Percentiles rank a stretch among this genome's conserved stretches.
phyloP scores from a whole-genome alignment of 2,797 vertebrate genomes.

The Tachyglossus aculeatus region DNA sequence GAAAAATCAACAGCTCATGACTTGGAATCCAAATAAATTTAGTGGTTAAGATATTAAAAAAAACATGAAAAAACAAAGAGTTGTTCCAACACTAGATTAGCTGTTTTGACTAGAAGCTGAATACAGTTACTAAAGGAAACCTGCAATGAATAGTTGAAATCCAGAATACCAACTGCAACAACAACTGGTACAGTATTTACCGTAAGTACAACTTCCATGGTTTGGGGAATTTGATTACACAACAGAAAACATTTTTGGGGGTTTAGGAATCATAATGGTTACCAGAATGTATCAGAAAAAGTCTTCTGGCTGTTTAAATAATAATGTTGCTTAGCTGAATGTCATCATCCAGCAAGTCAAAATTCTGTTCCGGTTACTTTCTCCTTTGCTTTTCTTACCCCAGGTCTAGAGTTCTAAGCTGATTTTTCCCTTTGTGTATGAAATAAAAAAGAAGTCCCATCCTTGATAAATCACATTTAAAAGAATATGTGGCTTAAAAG shows the following conservation, averaged over 20 bases:
- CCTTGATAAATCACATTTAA: too few species aligned
- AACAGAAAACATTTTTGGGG: constrained; percentile 14
- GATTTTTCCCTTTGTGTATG: too few species aligned
- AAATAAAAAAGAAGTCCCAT: too few species aligned
- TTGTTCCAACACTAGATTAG: neutral
- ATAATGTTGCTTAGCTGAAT: constrained; percentile 28
- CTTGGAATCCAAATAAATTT: constrained; percentile 21
- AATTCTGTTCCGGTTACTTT: too few species aligned
- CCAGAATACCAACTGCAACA: constrained; percentile 13
- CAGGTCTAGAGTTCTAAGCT: too few species aligned
- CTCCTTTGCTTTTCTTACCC: too few species aligned
- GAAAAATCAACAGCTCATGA: neutral
- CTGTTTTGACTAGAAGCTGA: neutral
- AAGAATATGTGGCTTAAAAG: too few species aligned
- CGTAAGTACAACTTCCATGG: neutral
- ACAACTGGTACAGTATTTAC: constrained; percentile 8
- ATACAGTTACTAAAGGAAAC: constrained; percentile 15
- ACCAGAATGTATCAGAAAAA: neutral
- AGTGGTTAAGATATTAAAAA: neutral
- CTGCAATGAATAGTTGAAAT: constrained; percentile 6
- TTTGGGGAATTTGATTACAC: constrained; percentile 18
- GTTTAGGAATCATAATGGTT: neutral
- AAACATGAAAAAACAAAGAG: neutral
- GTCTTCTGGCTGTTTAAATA: constrained; percentile 15
- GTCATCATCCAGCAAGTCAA: constrained; percentile 14